Evolutionary conservation across 2,888 invertebrate species (phyloP).

Genomic region (Piscicola geometra): DNA sequence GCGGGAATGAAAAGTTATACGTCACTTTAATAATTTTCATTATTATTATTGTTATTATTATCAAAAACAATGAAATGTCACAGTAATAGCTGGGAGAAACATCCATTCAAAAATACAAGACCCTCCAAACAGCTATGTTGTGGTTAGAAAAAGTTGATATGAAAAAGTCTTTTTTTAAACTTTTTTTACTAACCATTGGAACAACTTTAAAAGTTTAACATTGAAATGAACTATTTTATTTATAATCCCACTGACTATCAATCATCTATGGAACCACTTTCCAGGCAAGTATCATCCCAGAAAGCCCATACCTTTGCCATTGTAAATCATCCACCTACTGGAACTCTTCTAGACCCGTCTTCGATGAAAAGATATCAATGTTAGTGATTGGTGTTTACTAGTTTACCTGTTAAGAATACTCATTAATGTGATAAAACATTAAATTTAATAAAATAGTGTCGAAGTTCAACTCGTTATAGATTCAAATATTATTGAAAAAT

Average conservation of each 20-base stretch:
- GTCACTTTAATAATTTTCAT: not conserved
- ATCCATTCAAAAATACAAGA: not conserved
- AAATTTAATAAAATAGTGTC: too few relatives aligned
- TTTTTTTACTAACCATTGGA: too few relatives aligned
- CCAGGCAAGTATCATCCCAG: constrained; percentile 25
- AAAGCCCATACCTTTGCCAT: not conserved
- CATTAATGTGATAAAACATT: too few relatives aligned
- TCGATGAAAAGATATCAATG: constrained; percentile 32
- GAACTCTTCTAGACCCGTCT: constrained; percentile 16
- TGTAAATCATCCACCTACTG: constrained; percentile 12
- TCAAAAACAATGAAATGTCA: too few relatives aligned
- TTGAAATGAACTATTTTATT: too few relatives aligned
- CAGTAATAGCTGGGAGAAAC: constrained; percentile 27
- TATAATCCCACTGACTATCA: not conserved
- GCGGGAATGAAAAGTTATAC: not conserved
- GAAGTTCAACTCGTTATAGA: too few relatives aligned
- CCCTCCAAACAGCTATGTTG: constrained; percentile 13
- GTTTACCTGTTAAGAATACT: too few relatives aligned
- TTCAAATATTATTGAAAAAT: too few relatives aligned
- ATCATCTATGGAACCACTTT: not conserved
- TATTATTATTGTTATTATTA: constrained; percentile 6
- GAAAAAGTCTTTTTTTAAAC: not conserved
- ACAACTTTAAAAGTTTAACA: too few relatives aligned
- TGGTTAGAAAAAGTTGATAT: too few relatives aligned
- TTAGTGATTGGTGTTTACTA: too few relatives aligned